Conservation (phyloP, 92 coral and sea anemone genomes). For the Actinostola sp. region DNA sequence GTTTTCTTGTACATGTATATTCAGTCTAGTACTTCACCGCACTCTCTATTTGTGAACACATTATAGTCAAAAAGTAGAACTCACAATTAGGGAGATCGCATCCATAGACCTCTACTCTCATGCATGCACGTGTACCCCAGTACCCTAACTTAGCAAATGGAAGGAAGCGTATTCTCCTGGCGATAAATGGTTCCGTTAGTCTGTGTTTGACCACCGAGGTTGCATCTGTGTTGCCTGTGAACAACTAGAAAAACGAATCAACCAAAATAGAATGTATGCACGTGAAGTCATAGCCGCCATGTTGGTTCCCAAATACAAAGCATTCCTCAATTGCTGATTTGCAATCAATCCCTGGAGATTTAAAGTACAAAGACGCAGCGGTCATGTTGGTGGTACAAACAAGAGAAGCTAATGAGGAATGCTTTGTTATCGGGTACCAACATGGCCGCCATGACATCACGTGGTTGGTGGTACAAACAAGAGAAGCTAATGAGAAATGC, state of each 20-base stretch:
- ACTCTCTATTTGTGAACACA: too few species aligned
- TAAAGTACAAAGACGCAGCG: too few species aligned
- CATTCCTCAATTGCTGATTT: not conserved
- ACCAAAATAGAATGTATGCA: not conserved
- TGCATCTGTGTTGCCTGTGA: slow-evolving; percentile 34
- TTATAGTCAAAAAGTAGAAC: too few species aligned
- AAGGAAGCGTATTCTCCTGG: slow-evolving; percentile 25
- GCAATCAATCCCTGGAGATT: too few species aligned
- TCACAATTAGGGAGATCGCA: slow-evolving; percentile 56
- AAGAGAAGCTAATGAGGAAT: too few species aligned
- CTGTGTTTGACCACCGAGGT: slow-evolving; percentile 14
- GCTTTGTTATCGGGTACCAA: too few species aligned
- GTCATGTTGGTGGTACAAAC: too few species aligned
- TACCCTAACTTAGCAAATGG: not conserved
- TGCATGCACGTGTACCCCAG: not conserved
- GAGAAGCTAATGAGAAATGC: too few species aligned
- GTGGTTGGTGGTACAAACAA: too few species aligned
- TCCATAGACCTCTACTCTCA: slow-evolving; percentile 59
- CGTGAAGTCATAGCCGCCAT: not conserved
- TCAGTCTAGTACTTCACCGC: too few species aligned
- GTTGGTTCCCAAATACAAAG: not conserved
- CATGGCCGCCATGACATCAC: too few species aligned
- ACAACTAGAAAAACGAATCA: slow-evolving; percentile 2
- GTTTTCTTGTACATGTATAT: too few species aligned
- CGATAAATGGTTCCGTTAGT: slow-evolving; percentile 41